phyloP scores from a whole-genome alignment of 2,888 invertebrate species.

The Hyles lineata region DNA sequence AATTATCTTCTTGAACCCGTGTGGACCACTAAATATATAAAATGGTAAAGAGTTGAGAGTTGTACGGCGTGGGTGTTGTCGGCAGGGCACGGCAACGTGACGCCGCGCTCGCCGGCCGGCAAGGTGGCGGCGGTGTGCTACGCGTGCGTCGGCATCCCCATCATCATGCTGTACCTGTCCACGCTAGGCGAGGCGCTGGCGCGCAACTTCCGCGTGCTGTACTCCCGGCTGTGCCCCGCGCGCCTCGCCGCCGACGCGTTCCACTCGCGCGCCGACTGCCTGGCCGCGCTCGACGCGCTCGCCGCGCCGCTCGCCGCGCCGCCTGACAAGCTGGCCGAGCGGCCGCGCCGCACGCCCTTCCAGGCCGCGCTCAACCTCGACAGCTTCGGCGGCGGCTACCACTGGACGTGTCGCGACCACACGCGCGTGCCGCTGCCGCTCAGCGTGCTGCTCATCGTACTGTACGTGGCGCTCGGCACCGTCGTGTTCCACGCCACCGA shows the following conservation, averaged over 20 bases:
- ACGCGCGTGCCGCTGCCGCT: constrained; percentile 94
- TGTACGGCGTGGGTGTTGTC: not conserved
- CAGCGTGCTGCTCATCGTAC: constrained; percentile 92
- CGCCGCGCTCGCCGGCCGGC: constrained; percentile 92
- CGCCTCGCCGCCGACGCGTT: constrained; percentile 53
- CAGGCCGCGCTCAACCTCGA: constrained; percentile 76
- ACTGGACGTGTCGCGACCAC: constrained; percentile 81
- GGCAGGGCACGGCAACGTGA: constrained; percentile 93
- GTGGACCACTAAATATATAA: too few species aligned
- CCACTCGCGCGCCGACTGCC: constrained; percentile 60
- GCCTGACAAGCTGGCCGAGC: constrained; percentile 54
- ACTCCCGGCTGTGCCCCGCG: constrained; percentile 82
- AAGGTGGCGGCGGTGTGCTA: constrained; percentile 93
- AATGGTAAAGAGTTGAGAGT: not conserved
- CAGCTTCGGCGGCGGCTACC: constrained; percentile 67
- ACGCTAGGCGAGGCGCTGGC: constrained; percentile 94
- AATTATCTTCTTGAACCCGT: too few species aligned
- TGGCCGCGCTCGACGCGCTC: constrained; percentile 34
- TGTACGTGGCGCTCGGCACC: constrained; percentile 95
- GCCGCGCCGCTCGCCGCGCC: constrained; percentile 32
- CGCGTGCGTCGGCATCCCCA: constrained; percentile 93
- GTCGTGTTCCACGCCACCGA: constrained; percentile 95
- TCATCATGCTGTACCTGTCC: constrained; percentile 94
- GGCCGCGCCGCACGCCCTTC: constrained; percentile 68
- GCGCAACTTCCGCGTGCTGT: constrained; percentile 89